phyloP scores from a whole-genome alignment of 2,888 invertebrate genomes.

The Erebia ligea region DNA sequence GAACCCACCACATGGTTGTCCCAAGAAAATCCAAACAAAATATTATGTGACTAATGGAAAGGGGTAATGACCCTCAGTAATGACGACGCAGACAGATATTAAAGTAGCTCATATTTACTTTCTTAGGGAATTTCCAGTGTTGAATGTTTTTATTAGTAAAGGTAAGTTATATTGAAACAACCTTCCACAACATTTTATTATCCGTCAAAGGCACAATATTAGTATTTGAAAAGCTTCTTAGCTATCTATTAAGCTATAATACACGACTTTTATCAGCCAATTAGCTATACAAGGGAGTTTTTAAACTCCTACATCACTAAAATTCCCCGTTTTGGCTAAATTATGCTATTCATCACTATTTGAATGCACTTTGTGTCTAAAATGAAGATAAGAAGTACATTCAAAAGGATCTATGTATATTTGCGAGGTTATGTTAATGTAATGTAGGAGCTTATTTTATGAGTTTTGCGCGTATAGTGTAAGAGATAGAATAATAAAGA shows the following conservation, averaged over 20 bases:
- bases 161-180: no score
- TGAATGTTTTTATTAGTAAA: no score
- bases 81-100: no score
- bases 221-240: slow-evolving; percentile 5
- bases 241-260: background rate
- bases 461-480: background rate
- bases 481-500: background rate
- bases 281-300: slow-evolving; percentile 5
- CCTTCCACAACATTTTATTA: background rate
- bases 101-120: no score
- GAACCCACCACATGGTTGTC: no score
- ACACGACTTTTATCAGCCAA: background rate
- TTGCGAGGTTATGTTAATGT: background rate
- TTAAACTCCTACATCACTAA: background rate
- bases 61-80: no score
- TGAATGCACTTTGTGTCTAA: background rate
- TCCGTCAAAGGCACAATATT: background rate
- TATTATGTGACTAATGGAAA: no score
- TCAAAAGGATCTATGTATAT: background rate
- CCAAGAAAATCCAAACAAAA: no score
- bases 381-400: background rate
- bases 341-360: slow-evolving; percentile 7
- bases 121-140: no score
- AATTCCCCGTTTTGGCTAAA: slow-evolving; percentile 7
- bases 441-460: slow-evolving; percentile 1